phyloP scores from a whole-genome alignment of 2,113 vertebrate species.

The Hepsetus odoe region DNA sequence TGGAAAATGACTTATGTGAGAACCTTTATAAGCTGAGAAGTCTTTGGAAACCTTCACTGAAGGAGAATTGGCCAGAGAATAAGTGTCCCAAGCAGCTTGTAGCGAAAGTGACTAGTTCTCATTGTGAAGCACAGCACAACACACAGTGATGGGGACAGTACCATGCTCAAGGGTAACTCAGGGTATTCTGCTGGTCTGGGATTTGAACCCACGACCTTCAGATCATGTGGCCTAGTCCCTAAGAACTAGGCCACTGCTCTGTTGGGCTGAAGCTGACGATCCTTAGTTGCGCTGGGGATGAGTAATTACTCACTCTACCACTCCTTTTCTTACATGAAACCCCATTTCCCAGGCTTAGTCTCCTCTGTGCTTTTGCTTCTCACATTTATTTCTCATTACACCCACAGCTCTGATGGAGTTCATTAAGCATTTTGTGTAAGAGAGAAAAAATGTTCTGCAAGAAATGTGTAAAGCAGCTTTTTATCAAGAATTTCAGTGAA shows the following conservation, averaged over 20 bases:
- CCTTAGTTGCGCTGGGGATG: conserved; percentile 43
- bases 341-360: conserved; percentile 32
- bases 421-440: conserved; percentile 38
- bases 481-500: conserved; percentile 30
- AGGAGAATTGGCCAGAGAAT: too few species aligned
- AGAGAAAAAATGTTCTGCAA: conserved; percentile 7
- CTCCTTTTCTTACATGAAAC: conserved; percentile 46
- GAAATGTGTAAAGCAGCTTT: conserved; percentile 34
- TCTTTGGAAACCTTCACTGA: too few species aligned
- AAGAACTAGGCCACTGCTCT: conserved; percentile 28
- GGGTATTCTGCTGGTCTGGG: too few species aligned
- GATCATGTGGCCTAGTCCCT: too few species aligned
- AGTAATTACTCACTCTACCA: conserved; percentile 53
- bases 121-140: too few species aligned
- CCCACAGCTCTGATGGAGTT: conserved; percentile 40
- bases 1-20: too few species aligned
- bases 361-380: conserved; percentile 36
- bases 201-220: too few species aligned
- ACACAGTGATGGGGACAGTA: too few species aligned
- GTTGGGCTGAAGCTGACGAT: conserved; percentile 32
- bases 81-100: too few species aligned
- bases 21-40: too few species aligned
- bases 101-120: too few species aligned
- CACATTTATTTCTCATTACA: conserved; percentile 57
- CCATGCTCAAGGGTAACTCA: too few species aligned